These are phyloP conservation scores for Tetranychus piercei DNA, from an alignment of 2,888 invertebrate species.

Conservation along the genomic window DNA sequence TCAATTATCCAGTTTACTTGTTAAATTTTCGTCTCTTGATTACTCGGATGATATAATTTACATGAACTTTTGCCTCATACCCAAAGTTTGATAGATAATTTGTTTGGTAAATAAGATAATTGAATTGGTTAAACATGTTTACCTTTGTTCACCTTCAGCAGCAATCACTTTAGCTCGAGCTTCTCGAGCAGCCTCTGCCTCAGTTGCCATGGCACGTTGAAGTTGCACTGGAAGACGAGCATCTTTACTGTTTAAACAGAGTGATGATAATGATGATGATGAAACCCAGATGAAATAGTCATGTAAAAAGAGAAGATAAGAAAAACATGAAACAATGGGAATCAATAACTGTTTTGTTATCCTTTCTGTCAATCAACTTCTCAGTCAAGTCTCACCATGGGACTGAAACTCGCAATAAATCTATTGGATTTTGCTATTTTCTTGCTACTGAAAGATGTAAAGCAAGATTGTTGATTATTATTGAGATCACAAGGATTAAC, in stretches of 20 bases:
- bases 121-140: not conserved
- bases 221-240: slow-evolving; percentile 55
- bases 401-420: no score
- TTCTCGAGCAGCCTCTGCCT: slow-evolving; percentile 5
- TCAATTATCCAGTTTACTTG: no score
- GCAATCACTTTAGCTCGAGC: slow-evolving; percentile 10
- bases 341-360: not conserved
- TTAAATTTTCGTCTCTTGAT: no score
- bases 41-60: no score
- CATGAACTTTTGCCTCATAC: no score
- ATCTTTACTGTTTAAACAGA: slow-evolving; percentile 45
- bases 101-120: not conserved
- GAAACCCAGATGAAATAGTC: not conserved
- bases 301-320: no score
- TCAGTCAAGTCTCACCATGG: not conserved
- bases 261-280: slow-evolving; percentile 6
- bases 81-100: no score
- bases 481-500: no score
- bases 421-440: no score
- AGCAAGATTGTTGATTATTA: no score
- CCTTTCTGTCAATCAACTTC: not conserved
- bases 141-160: slow-evolving; percentile 9
- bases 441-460: no score
- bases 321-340: no score
- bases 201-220: slow-evolving; percentile 53